A percentile compares a stretch with the other conserved stretches of the same genome.
Conservation (phyloP, 2,113 vertebrate species). For the Podarcis muralis region DNA sequence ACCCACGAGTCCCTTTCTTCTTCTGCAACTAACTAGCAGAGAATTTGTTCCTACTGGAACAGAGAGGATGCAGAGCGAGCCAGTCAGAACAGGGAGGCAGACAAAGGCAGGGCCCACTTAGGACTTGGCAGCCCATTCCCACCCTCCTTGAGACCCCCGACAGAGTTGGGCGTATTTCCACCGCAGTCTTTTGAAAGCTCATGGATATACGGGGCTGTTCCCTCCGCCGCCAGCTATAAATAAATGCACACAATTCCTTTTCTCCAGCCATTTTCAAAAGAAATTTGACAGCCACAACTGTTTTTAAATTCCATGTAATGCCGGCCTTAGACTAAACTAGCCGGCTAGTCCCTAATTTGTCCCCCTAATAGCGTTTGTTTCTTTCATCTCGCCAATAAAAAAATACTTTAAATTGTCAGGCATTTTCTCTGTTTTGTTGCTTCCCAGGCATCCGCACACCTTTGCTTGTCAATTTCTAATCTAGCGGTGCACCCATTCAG, state of each 20-base stretch:
- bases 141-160: background rate
- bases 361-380: constrained; percentile 29
- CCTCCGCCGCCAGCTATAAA: constrained; percentile 16
- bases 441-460: constrained; percentile 40
- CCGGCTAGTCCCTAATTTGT: constrained; percentile 11
- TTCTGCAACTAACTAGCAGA: background rate
- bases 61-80: background rate
- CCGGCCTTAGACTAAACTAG: constrained; percentile 21
- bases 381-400: constrained; percentile 31
- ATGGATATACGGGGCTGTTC: background rate
- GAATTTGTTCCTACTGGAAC: background rate
- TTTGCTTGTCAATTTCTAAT: constrained; percentile 57
- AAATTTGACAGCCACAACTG: constrained; percentile 24
- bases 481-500: constrained; percentile 52
- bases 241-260: constrained; percentile 25
- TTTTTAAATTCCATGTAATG: constrained; percentile 48
- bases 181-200: background rate
- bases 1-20: too few species aligned
- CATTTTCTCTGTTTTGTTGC: constrained; percentile 36
- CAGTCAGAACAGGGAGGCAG: too few species aligned
- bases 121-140: background rate
- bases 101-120: background rate
- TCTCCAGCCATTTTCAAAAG: background rate
- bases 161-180: background rate
- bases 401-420: constrained; percentile 26